These are phyloP conservation scores for Notarius quadriscutis DNA, from an alignment of 2,113 vertebrate genomes.

Conservation along the genomic window DNA sequence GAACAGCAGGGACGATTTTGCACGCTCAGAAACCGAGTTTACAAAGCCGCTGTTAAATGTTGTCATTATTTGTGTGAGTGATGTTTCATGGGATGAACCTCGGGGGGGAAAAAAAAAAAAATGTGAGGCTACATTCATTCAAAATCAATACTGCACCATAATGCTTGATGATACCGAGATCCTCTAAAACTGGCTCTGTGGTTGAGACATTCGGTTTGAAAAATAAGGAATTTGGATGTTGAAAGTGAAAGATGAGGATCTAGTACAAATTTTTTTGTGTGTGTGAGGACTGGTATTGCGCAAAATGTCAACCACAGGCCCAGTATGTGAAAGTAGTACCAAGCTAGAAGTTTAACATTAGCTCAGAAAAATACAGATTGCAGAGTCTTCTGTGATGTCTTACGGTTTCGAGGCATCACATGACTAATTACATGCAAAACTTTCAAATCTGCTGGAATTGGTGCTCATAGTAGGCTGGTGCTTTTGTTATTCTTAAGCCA, in stretches of 20 bases:
- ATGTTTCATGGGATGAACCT: constrained; percentile 10
- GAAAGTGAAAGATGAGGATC: background rate
- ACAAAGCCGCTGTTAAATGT: constrained; percentile 13
- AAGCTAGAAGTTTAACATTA: background rate
- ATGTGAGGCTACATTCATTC: constrained; percentile 25
- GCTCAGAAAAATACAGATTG: background rate
- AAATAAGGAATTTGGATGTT: background rate
- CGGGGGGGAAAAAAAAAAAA: constrained; percentile 15
- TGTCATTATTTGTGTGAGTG: background rate
- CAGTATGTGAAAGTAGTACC: background rate
- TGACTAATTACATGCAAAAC: constrained; percentile 1
- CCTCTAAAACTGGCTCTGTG: background rate
- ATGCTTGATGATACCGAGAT: constrained; percentile 4
- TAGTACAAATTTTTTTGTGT: too few species aligned
- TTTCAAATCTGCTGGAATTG: constrained; percentile 27
- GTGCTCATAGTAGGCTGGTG: constrained; percentile 39
- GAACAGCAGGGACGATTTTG: background rate
- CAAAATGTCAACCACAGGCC: background rate
- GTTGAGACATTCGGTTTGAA: background rate
- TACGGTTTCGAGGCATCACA: background rate
- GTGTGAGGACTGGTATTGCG: background rate
- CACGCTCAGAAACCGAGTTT: background rate
- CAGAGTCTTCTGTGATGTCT: background rate
- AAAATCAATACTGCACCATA: constrained; percentile 18
- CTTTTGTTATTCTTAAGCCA: constrained; percentile 40